These are phyloP conservation scores for Amiota mariae DNA, from an alignment of 2,888 invertebrate genomes.

Conservation along the genomic window DNA sequence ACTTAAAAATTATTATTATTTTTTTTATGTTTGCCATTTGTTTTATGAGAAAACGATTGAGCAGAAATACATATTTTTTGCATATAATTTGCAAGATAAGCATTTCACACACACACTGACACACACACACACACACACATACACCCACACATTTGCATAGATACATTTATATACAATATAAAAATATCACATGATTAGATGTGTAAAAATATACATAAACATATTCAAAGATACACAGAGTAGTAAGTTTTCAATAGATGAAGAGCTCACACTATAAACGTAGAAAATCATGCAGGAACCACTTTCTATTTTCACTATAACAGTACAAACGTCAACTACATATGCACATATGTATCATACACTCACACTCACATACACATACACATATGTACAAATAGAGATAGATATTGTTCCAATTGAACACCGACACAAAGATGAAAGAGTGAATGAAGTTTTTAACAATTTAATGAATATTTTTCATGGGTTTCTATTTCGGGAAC, in stretches of 20 bases:
- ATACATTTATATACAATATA: conserved; percentile 29
- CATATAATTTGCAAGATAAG: conserved; percentile 39
- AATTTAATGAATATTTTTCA: too few relatives aligned
- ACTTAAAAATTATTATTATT: too few relatives aligned
- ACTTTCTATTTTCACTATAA: conserved; percentile 73
- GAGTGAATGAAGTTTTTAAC: too few relatives aligned
- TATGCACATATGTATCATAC: background rate
- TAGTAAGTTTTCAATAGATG: conserved; percentile 60
- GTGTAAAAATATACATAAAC: conserved; percentile 26
- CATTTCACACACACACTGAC: conserved; percentile 39
- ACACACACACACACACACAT: conserved; percentile 32
- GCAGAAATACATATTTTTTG: background rate
- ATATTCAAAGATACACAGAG: conserved; percentile 31
- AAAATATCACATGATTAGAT: background rate
- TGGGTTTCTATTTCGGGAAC: too few relatives aligned
- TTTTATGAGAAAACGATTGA: too few relatives aligned
- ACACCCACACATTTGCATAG: conserved; percentile 35
- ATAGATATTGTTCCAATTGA: conserved; percentile 24
- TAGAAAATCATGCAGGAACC: conserved; percentile 58
- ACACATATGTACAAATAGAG: conserved; percentile 12
- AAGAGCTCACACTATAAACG: conserved; percentile 60
- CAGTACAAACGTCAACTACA: conserved; percentile 49
- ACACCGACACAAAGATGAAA: background rate
- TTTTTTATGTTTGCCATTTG: too few relatives aligned
- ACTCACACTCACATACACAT: background rate